phyloP scores from a whole-genome alignment of 2,888 invertebrate genomes.

The Apocheima hispidaria region DNA sequence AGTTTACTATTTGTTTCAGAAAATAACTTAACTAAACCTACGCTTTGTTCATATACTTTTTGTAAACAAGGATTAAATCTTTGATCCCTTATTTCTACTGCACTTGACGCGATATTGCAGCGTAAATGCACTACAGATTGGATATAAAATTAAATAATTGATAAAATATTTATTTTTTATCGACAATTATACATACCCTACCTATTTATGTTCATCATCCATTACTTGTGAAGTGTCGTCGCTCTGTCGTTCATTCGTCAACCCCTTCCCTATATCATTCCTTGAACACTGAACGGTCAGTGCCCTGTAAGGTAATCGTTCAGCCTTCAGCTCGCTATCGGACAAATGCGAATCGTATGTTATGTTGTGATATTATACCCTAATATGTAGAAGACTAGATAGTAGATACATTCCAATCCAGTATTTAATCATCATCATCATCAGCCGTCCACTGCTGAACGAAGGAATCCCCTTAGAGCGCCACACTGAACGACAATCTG shows the following conservation, averaged over 20 bases:
- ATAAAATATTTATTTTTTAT: too few relatives aligned
- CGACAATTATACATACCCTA: too few relatives aligned
- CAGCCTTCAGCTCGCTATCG: conserved; percentile 1
- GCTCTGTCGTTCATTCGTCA: background rate
- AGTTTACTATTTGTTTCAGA: too few relatives aligned
- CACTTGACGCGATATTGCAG: too few relatives aligned
- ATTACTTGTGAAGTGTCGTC: background rate
- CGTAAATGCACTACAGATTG: background rate
- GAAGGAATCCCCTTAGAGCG: too few relatives aligned
- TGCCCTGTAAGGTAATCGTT: conserved; percentile 1
- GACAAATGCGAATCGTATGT: background rate
- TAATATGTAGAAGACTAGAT: background rate
- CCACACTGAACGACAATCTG: too few relatives aligned
- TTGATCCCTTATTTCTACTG: too few relatives aligned
- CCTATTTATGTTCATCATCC: background rate
- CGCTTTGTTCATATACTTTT: too few relatives aligned
- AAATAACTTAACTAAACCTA: too few relatives aligned
- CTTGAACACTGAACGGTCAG: background rate
- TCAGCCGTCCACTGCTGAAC: too few relatives aligned
- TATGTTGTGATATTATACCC: background rate
- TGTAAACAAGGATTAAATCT: too few relatives aligned
- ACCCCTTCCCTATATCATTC: background rate
- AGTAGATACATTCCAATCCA: background rate
- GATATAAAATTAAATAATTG: too few relatives aligned
- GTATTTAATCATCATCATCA: background rate